Evolutionary conservation across 2,797 vertebrate species (phyloP).

Genomic region (Rhadinocentrus ornatus): DNA sequence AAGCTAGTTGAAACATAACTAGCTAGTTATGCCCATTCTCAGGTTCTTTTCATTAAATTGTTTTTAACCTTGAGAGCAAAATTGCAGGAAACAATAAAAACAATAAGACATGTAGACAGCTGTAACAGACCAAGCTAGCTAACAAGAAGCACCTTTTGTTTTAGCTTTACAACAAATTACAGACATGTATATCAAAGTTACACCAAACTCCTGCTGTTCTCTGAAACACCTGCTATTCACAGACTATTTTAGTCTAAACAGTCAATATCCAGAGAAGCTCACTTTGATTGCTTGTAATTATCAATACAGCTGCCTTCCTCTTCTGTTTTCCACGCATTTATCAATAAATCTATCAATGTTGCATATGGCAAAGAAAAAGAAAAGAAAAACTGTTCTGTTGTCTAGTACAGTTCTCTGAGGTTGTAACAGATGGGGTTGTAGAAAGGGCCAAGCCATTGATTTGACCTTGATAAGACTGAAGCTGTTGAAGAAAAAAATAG

Average conservation of each 20-base stretch:
- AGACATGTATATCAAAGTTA: too few relatives aligned
- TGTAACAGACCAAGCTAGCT: neutral
- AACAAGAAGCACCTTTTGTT: too few relatives aligned
- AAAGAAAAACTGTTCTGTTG: slow-evolving; percentile 3
- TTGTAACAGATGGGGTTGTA: slow-evolving; percentile 71
- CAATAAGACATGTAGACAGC: too few relatives aligned
- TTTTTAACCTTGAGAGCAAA: too few relatives aligned
- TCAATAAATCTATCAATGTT: slow-evolving; percentile 68
- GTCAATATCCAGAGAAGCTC: slow-evolving; percentile 48
- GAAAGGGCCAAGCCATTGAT: slow-evolving; percentile 71
- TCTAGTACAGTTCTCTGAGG: slow-evolving; percentile 31
- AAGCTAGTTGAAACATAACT: too few relatives aligned
- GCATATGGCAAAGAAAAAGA: slow-evolving; percentile 59
- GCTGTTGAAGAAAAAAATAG: neutral
- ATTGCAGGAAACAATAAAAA: too few relatives aligned
- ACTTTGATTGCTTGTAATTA: slow-evolving; percentile 2
- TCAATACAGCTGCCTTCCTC: slow-evolving; percentile 42
- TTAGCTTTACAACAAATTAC: too few relatives aligned
- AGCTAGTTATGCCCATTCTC: too few relatives aligned
- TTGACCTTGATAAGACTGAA: slow-evolving; percentile 69
- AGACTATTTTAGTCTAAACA: slow-evolving; percentile 11
- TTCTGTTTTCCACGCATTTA: slow-evolving; percentile 26
- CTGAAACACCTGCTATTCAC: slow-evolving; percentile 43
- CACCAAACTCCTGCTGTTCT: neutral
- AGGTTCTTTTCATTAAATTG: too few relatives aligned